These are phyloP conservation scores for Ceryle rudis DNA, from an alignment of 2,797 vertebrate genomes.

Conservation along the genomic window DNA sequence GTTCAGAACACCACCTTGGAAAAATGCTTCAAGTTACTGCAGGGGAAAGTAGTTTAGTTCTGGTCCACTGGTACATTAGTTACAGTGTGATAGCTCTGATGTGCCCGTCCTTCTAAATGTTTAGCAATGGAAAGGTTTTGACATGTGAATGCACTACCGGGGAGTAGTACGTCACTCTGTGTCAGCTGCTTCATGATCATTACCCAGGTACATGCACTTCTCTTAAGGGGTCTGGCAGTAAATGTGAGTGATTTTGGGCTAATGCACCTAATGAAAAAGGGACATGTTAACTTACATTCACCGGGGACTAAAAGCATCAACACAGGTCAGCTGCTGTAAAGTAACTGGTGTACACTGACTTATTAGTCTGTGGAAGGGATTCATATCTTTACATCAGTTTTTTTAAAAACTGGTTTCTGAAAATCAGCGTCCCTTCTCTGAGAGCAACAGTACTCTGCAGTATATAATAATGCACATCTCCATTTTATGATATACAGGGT, in stretches of 20 bases:
- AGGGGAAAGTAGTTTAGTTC: neutral
- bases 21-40: neutral
- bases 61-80: neutral
- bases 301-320: neutral
- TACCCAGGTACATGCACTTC: neutral
- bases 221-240: neutral
- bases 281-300: neutral
- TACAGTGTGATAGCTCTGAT: neutral
- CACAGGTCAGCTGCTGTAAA: neutral
- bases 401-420: neutral
- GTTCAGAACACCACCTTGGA: neutral
- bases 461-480: neutral
- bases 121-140: neutral
- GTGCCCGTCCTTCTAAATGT: neutral
- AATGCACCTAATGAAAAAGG: neutral
- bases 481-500: neutral
- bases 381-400: fast-evolving
- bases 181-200: neutral
- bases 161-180: neutral
- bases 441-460: neutral
- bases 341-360: neutral
- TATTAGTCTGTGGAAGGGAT: neutral
- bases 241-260: neutral
- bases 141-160: neutral
- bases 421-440: neutral